Evolutionary conservation across 2,888 invertebrate genomes (phyloP), one percentile per base, ranked within the genome.

Genomic region (Troides aeacus): DNA sequence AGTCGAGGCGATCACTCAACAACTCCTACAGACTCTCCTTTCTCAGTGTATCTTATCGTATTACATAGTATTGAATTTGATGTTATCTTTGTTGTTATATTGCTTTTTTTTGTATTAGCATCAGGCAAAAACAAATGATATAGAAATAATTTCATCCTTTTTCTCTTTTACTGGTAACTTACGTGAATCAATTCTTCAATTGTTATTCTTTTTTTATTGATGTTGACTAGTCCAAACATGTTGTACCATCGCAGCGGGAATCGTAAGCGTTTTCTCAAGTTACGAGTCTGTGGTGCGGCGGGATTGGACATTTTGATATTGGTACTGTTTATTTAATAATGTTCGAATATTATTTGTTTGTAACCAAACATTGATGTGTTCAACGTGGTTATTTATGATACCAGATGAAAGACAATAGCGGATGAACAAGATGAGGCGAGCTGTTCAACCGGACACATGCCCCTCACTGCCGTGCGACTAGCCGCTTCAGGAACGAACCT

Each of bases 391-490:
- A 50, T 17, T 50, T 17, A 15, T 50, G 39, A 39, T 50, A 15
- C 15, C 50, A 50, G 50, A 18, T 50, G 18, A 50, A 50, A 10
- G 39, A 15, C 15, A 50, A 50, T 17, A 2, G 50, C 50, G 18
- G 18, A 17, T 0, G 50, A 50, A 50, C 23, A 62, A 21, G 7
- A 17, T n/a, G 23, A 62, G 24, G 50, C 62, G 50, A 53, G 62
- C 53, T 63, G n/a, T 18, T 8, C 24, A 24, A 30, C n/a, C 64
- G 57, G 30, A 39, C 39, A 36, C 57, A 39, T 57, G 57, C 57
- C 21, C 4, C 36, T 57, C 17, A 64, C 64, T 64, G 64, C 57
- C 56, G 56, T 24, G 56, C 36, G 46, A 53, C 53, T 24, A 21
- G n/a, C 39, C 39, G 39, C 15, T 56, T 57, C 57, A n/a, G 30